Percentiles rank a stretch among this genome's conserved stretches.
phyloP scores from a whole-genome alignment of 2,113 vertebrate genomes.

The Cyphomyrus plagiostoma region DNA sequence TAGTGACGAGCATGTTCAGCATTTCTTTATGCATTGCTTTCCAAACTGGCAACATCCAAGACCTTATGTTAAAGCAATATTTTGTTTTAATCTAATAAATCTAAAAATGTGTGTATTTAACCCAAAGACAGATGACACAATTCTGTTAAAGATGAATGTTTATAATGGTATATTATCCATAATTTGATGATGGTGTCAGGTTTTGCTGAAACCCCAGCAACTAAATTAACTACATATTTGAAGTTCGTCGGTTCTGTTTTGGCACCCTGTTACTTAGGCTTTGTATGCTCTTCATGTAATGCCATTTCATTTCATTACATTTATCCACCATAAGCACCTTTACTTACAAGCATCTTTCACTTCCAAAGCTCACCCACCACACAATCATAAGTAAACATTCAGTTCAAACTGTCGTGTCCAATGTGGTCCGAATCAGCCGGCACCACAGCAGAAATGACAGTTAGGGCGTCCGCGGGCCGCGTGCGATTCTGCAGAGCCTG shows the following conservation, averaged over 20 bases:
- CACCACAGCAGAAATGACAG: background rate
- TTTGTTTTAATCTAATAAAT: background rate
- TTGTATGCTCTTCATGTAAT: background rate
- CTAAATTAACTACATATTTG: background rate
- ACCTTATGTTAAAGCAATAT: background rate
- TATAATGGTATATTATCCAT: background rate
- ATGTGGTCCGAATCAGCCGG: background rate
- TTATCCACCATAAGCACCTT: background rate
- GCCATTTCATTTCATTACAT: background rate
- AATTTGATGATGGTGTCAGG: background rate
- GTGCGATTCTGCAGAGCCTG: background rate
- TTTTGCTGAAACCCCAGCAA: background rate
- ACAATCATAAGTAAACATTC: background rate
- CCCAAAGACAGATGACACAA: background rate
- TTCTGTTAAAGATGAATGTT: background rate
- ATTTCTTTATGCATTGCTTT: background rate
- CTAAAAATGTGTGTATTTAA: background rate
- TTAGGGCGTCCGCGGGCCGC: background rate
- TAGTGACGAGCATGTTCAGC: background rate
- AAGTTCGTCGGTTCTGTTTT: background rate
- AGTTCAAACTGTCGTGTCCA: background rate
- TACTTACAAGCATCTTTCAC: background rate
- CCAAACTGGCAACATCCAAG: background rate
- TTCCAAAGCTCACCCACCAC: background rate
- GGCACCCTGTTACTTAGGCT: background rate